These are phyloP conservation scores for Calidris pugnax DNA, from an alignment of 2,113 vertebrate genomes.

Conservation along the genomic window DNA sequence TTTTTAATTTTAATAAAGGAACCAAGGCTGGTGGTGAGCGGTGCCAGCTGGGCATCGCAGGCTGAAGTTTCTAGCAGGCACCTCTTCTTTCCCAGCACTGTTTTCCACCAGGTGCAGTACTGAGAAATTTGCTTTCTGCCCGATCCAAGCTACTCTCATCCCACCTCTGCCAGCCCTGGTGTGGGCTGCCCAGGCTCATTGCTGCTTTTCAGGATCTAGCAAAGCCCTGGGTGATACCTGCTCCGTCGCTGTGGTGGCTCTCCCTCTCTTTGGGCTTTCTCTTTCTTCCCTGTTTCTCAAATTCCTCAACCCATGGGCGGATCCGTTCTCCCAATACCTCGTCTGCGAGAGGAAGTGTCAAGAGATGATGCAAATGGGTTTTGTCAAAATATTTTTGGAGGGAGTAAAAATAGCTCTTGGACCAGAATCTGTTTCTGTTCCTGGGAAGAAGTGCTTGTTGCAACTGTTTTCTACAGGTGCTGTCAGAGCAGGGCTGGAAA, in stretches of 20 bases:
- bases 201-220: not conserved
- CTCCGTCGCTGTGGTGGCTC: not conserved
- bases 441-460: not conserved
- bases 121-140: not conserved
- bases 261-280: not conserved
- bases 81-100: not conserved
- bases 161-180: not conserved
- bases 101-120: not conserved
- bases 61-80: not conserved
- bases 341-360: not conserved
- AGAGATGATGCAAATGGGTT: not conserved
- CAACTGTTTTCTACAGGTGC: not conserved
- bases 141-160: not conserved
- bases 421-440: not conserved
- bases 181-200: not conserved
- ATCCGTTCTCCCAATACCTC: not conserved
- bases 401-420: slow-evolving; percentile 14
- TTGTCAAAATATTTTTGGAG: slow-evolving; percentile 3
- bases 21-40: not conserved
- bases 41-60: not conserved
- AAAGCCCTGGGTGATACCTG: not conserved
- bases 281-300: not conserved
- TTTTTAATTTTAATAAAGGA: not conserved
- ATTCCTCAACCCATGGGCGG: not conserved
- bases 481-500: not conserved